phyloP scores from a whole-genome alignment of 2,113 vertebrate genomes.

The Lepus americanus region DNA sequence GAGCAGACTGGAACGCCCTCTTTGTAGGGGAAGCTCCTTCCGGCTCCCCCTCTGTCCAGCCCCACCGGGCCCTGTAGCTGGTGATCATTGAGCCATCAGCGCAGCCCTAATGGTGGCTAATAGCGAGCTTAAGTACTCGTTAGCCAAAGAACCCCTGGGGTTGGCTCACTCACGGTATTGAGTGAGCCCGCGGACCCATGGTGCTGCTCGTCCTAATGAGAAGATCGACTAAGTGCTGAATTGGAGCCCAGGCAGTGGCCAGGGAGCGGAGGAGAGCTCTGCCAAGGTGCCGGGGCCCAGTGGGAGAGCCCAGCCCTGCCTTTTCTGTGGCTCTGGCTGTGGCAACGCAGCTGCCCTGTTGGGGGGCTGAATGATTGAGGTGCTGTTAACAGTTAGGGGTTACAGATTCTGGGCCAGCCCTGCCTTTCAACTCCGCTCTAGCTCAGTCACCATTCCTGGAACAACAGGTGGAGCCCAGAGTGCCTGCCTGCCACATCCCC shows the following conservation, averaged over 20 bases:
- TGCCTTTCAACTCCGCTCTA: background rate
- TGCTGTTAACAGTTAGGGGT: background rate
- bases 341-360: fast-evolving
- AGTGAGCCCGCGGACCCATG: conserved; percentile 67
- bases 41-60: conserved; percentile 54
- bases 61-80: conserved; percentile 37
- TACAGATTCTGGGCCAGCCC: background rate
- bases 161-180: conserved; percentile 72
- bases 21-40: background rate
- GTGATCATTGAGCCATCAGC: conserved; percentile 66
- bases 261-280: background rate
- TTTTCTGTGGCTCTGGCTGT: background rate
- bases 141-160: conserved; percentile 66
- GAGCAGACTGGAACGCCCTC: conserved; percentile 32
- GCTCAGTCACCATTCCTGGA: background rate
- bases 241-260: conserved; percentile 53
- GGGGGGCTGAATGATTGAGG: background rate
- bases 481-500: background rate
- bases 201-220: conserved; percentile 60
- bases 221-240: conserved; percentile 62
- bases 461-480: background rate
- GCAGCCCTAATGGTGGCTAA: conserved; percentile 55
- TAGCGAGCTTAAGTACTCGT: conserved; percentile 56
- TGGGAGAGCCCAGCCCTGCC: background rate
- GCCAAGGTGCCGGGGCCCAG: background rate